Evolutionary conservation across 2,113 vertebrate genomes (phyloP).

Genomic region (Gadus macrocephalus): DNA sequence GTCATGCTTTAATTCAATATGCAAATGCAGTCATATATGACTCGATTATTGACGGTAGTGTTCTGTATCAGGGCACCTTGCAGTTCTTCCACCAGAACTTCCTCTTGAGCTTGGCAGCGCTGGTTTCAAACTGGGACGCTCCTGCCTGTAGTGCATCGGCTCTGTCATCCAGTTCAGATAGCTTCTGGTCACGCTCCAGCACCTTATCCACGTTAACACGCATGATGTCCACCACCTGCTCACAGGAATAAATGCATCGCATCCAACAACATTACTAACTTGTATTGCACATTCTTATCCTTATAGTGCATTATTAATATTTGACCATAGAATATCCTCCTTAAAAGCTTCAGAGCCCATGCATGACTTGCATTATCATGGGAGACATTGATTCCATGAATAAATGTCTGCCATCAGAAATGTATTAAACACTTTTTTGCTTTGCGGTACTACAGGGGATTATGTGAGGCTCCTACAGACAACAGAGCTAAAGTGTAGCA

Average conservation of each 20-base stretch:
- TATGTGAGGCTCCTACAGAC: constrained; percentile 29
- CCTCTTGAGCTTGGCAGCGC: constrained; percentile 87
- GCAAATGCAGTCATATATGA: background rate
- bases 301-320: background rate
- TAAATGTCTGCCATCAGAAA: constrained; percentile 48
- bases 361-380: constrained; percentile 66
- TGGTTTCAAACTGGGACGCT: constrained; percentile 95
- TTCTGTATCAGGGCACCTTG: constrained; percentile 68
- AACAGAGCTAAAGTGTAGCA: constrained; percentile 1
- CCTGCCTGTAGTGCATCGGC: constrained; percentile 93
- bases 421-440: constrained; percentile 28
- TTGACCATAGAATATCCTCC: background rate
- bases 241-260: background rate
- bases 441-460: constrained; percentile 34
- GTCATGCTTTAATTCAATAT: too few species aligned
- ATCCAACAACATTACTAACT: background rate
- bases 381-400: constrained; percentile 64
- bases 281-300: background rate
- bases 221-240: constrained; percentile 96
- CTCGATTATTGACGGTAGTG: background rate
- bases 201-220: constrained; percentile 96
- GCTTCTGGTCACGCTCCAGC: constrained; percentile 89
- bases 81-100: constrained; percentile 92
- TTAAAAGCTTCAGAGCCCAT: constrained; percentile 41
- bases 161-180: constrained; percentile 87